phyloP scores from a whole-genome alignment of 2,113 vertebrate species.

The Campylomormyrus tamandua region DNA sequence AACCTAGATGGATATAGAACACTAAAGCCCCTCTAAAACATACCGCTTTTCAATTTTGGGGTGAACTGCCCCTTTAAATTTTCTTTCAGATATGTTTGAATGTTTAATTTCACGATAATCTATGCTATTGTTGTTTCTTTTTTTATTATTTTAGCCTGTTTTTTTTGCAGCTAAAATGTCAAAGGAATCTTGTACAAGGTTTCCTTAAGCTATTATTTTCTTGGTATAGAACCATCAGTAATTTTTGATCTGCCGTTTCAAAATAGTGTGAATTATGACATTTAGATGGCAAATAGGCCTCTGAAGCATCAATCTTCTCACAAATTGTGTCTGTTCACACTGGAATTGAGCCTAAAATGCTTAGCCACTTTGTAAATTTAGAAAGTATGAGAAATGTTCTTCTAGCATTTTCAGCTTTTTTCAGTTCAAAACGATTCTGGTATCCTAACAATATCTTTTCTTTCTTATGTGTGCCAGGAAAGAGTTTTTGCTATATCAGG shows the following conservation, averaged over 20 bases:
- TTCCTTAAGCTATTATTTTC: background rate
- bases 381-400: background rate
- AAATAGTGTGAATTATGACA: background rate
- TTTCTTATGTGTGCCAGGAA: background rate
- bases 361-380: background rate
- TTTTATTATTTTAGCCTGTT: background rate
- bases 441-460: background rate
- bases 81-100: background rate
- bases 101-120: background rate
- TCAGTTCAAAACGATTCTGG: background rate
- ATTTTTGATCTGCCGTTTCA: background rate
- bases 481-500: background rate
- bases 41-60: background rate
- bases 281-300: background rate
- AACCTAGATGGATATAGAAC: background rate
- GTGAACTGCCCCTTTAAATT: background rate
- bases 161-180: background rate
- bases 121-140: background rate
- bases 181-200: background rate
- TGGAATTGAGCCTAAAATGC: background rate
- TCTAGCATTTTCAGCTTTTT: background rate
- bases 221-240: background rate
- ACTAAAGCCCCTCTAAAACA: background rate
- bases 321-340: background rate
- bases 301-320: background rate